Evolutionary conservation across 2,113 vertebrate genomes (phyloP).

Genomic region (Nycticebus coucang): DNA sequence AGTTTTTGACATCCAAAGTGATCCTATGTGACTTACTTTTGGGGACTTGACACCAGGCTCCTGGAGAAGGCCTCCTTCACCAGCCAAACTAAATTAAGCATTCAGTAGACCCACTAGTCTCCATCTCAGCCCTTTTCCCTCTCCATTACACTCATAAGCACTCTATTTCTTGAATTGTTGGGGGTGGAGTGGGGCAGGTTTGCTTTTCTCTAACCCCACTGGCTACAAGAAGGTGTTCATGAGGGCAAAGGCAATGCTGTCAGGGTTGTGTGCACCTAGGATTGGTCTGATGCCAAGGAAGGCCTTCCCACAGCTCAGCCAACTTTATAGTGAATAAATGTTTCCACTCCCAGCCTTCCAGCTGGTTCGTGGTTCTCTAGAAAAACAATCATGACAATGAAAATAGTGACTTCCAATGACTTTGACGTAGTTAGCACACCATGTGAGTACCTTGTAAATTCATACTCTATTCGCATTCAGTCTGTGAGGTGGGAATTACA

Average conservation of each 20-base stretch:
- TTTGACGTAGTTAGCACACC: background rate
- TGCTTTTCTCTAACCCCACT: background rate
- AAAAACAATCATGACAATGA: background rate
- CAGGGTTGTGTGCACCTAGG: background rate
- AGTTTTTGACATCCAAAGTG: background rate
- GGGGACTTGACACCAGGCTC: background rate
- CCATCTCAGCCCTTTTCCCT: background rate
- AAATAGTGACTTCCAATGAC: background rate
- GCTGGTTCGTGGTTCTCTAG: background rate
- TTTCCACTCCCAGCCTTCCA: background rate
- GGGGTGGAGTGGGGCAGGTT: too few relatives aligned
- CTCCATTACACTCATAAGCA: background rate
- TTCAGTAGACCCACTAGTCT: background rate
- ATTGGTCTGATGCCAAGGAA: background rate
- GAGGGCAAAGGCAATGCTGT: background rate
- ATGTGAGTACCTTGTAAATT: background rate
- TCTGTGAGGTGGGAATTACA: background rate
- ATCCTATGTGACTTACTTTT: background rate
- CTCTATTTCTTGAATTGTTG: background rate
- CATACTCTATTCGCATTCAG: accelerated
- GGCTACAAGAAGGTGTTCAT: background rate
- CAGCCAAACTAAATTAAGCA: background rate
- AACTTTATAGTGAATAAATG: background rate
- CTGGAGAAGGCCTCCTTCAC: background rate
- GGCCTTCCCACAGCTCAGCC: background rate